Evolutionary conservation across 64 coral and sea anemone genomes (phyloP).

Genomic region (Astreopora myriophthalma): DNA sequence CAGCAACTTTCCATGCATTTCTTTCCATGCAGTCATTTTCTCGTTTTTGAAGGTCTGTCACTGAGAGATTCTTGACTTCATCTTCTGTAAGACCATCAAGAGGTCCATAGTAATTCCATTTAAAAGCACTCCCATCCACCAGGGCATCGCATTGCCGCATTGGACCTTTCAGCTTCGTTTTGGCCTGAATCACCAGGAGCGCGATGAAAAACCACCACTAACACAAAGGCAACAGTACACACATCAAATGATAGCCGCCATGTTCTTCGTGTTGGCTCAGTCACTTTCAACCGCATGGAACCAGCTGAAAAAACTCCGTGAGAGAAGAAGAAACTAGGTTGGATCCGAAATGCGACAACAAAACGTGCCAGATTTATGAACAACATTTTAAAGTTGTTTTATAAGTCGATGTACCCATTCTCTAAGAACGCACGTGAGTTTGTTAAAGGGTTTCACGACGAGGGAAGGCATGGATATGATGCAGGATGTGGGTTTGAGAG

Average conservation of each 20-base stretch:
- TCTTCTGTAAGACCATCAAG: slow-evolving; percentile 49
- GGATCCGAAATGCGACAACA: too few species aligned
- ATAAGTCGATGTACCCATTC: slow-evolving; percentile 50
- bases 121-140: slow-evolving; percentile 26
- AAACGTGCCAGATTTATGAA: too few species aligned
- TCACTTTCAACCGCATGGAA: too few species aligned
- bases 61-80: slow-evolving; percentile 38
- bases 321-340: too few species aligned
- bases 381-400: too few species aligned
- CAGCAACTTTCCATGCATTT: slow-evolving; percentile 55
- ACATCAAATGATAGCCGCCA: too few species aligned
- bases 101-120: slow-evolving; percentile 49
- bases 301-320: too few species aligned
- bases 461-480: slow-evolving; percentile 62
- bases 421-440: slow-evolving; percentile 70
- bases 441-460: slow-evolving; percentile 59
- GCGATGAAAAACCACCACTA: not conserved
- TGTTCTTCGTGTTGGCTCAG: too few species aligned
- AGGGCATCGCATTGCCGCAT: slow-evolving; percentile 19
- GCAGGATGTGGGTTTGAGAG: not conserved
- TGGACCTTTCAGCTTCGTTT: slow-evolving; percentile 51
- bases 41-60: slow-evolving; percentile 23
- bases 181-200: slow-evolving; percentile 27
- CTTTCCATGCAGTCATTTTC: slow-evolving; percentile 53
- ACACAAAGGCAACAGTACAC: too few species aligned